A percentile compares a stretch with the other conserved stretches of the same genome.
Evolutionary conservation across 1,140 invertebrate species (phyloP).

Genomic region (Papilio polytes): DNA sequence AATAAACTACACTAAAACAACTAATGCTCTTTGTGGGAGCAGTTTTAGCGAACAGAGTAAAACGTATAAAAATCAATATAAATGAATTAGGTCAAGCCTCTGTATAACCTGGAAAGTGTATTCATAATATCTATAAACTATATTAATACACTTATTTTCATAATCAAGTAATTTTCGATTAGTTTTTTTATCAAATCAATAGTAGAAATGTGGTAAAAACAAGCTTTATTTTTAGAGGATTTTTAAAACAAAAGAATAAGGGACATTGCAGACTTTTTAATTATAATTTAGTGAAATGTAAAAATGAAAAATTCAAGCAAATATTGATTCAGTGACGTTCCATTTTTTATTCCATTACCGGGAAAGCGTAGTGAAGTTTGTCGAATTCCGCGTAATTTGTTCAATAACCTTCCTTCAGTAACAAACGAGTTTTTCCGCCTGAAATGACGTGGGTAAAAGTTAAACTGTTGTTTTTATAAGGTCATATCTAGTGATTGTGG

Average conservation of each 20-base stretch:
- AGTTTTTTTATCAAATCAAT: too few relatives aligned
- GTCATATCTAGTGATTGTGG: neutral
- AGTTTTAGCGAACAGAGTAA: neutral
- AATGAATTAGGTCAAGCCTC: slow-evolving; percentile 15
- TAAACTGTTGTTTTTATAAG: neutral
- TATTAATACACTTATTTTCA: neutral
- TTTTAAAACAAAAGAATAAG: neutral
- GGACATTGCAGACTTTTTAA: neutral
- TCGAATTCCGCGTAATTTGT: neutral
- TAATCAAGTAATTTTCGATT: neutral
- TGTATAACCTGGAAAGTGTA: neutral
- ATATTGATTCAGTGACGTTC: neutral
- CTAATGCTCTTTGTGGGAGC: neutral
- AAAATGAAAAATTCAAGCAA: neutral
- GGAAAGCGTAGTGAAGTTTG: neutral
- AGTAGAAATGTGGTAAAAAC: too few relatives aligned
- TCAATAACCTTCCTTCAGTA: neutral
- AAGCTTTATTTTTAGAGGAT: neutral
- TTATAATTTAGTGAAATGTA: neutral
- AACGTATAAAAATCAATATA: slow-evolving; percentile 21
- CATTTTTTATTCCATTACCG: neutral
- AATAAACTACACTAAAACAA: too few relatives aligned
- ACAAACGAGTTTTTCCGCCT: neutral
- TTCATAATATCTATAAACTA: neutral
- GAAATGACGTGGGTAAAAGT: neutral